These are phyloP conservation scores for Cantharis flavilabris DNA, from an alignment of 2,888 invertebrate species.

Conservation along the genomic window DNA sequence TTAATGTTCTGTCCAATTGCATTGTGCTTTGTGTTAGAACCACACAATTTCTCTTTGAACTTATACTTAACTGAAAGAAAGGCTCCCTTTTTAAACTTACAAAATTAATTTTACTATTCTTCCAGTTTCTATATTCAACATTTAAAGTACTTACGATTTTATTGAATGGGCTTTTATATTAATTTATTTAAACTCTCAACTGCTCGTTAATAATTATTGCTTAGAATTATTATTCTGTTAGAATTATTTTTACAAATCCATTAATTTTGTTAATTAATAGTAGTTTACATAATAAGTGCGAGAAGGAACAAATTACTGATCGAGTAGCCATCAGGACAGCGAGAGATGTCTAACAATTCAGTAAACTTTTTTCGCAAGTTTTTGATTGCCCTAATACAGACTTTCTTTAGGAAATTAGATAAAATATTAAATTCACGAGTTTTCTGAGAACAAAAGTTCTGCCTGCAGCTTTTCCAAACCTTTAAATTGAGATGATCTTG, in stretches of 20 bases:
- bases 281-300: too few species aligned
- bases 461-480: neutral
- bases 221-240: too few species aligned
- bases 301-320: too few species aligned
- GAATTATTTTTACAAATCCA: too few species aligned
- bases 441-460: neutral
- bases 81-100: neutral
- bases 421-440: too few species aligned
- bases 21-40: conserved; percentile 21
- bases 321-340: too few species aligned
- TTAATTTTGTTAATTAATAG: too few species aligned
- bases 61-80: neutral
- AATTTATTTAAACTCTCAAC: neutral
- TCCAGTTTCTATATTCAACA: neutral
- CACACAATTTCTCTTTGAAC: conserved; percentile 19
- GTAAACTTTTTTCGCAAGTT: too few species aligned
- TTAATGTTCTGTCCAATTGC: conserved; percentile 24
- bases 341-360: too few species aligned
- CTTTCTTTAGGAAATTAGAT: too few species aligned
- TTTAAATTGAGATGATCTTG: neutral
- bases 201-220: neutral
- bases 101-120: neutral
- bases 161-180: neutral
- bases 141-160: neutral
- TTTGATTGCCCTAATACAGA: too few species aligned